Conservation (phyloP, 1,140 invertebrate species). For the Thaumatotibia leucotreta region DNA sequence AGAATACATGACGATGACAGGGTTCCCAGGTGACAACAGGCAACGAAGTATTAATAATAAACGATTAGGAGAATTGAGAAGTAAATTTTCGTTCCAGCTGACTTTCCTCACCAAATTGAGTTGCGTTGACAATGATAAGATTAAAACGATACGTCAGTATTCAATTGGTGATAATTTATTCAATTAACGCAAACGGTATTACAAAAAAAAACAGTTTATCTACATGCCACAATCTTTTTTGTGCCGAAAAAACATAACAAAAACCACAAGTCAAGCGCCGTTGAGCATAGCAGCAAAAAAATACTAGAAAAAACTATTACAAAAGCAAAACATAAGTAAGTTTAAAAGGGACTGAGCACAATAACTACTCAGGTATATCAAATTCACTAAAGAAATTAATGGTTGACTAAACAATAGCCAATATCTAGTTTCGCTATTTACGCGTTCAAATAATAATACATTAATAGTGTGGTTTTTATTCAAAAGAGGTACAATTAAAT, state of each 20-base stretch:
- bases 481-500: constrained; percentile 6
- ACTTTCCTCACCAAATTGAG: neutral
- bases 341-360: constrained; percentile 1
- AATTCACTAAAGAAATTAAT: neutral
- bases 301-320: neutral
- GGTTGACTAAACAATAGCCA: neutral
- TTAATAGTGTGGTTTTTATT: neutral
- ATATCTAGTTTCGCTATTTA: constrained; percentile 3
- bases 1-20: neutral
- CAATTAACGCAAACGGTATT: neutral
- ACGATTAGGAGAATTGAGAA: neutral
- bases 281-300: neutral
- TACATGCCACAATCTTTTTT: neutral
- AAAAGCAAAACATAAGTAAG: constrained; percentile 7
- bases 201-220: neutral
- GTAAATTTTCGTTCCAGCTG: neutral
- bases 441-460: neutral
- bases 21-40: neutral
- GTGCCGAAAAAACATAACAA: neutral
- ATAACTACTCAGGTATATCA: constrained; percentile 2
- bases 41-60: constrained; percentile 5
- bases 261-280: constrained; percentile 2
- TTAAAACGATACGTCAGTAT: neutral
- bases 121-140: neutral
- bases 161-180: neutral